Conservation (phyloP, 2,113 vertebrate genomes). For the Microtus oregoni region DNA sequence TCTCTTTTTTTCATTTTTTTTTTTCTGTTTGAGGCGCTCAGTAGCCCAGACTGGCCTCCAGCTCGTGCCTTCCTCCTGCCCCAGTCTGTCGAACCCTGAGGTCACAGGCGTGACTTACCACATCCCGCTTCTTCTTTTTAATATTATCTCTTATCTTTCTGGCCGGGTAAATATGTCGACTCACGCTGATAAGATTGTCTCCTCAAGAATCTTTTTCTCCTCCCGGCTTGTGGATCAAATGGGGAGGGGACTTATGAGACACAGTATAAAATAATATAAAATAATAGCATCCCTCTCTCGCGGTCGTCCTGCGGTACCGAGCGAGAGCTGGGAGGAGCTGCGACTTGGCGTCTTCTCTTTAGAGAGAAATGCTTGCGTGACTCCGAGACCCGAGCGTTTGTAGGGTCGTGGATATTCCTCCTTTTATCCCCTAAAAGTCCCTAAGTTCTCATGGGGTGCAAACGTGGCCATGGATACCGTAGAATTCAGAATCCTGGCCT, state of each 20-base stretch:
- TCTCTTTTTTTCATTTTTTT: not conserved
- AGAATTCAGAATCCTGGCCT: not conserved
- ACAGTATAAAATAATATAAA: not conserved
- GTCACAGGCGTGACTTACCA: not conserved
- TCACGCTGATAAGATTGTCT: not conserved
- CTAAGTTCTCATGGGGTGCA: not conserved
- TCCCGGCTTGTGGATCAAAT: not conserved
- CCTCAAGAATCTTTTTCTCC: not conserved
- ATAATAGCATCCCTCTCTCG: accelerated
- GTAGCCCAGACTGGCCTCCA: not conserved
- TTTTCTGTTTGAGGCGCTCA: not conserved
- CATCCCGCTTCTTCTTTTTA: not conserved
- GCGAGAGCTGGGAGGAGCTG: not conserved
- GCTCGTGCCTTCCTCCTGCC: not conserved
- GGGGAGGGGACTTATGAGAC: not conserved
- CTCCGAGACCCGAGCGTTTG: not conserved
- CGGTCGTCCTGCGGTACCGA: not conserved
- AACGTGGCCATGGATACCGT: not conserved
- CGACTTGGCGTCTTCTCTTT: not conserved
- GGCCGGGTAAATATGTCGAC: not conserved
- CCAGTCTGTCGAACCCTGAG: not conserved
- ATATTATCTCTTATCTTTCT: not conserved
- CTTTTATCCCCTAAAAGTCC: not conserved
- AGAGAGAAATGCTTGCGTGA: not conserved
- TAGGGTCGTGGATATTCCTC: too few relatives aligned